Conservation (phyloP, 2,113 vertebrate genomes). For the Corvus cornix region DNA sequence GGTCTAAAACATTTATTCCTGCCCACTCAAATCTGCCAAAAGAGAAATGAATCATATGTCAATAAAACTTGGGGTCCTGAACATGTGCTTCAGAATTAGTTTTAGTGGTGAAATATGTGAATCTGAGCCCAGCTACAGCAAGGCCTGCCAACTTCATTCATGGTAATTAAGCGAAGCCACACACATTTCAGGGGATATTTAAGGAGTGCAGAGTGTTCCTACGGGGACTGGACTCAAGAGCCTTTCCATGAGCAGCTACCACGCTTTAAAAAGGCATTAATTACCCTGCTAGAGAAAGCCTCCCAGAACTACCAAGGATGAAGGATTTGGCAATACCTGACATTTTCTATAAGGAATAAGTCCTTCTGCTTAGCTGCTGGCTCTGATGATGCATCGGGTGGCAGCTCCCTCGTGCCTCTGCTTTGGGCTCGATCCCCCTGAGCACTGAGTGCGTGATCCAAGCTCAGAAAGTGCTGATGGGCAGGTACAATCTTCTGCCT, state of each 20-base stretch:
- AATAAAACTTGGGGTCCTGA: slow-evolving; percentile 47
- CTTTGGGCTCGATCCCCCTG: neutral
- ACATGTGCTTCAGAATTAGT: slow-evolving; percentile 22
- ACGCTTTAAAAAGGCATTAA: neutral
- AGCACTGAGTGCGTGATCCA: rapidly evolving
- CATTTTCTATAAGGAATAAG: neutral
- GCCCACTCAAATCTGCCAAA: slow-evolving; percentile 50
- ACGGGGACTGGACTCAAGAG: slow-evolving; percentile 11
- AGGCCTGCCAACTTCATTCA: slow-evolving; percentile 48
- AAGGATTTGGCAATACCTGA: slow-evolving; percentile 22
- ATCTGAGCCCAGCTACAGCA: neutral
- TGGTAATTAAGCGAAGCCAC: slow-evolving; percentile 42
- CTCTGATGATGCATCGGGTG: rapidly evolving
- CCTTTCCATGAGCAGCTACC: neutral
- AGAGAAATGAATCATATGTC: slow-evolving; percentile 66
- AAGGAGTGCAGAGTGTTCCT: slow-evolving; percentile 26
- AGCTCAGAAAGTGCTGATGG: neutral
- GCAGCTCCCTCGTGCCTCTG: neutral
- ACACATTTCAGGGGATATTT: slow-evolving; percentile 9
- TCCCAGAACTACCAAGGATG: neutral
- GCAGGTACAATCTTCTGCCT: neutral
- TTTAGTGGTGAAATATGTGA: neutral
- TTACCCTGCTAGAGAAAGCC: neutral
- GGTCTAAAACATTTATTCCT: slow-evolving; percentile 42
- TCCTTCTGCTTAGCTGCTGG: neutral